phyloP scores from a whole-genome alignment of 2,888 invertebrate genomes.

The Bugulina stolonifera region DNA sequence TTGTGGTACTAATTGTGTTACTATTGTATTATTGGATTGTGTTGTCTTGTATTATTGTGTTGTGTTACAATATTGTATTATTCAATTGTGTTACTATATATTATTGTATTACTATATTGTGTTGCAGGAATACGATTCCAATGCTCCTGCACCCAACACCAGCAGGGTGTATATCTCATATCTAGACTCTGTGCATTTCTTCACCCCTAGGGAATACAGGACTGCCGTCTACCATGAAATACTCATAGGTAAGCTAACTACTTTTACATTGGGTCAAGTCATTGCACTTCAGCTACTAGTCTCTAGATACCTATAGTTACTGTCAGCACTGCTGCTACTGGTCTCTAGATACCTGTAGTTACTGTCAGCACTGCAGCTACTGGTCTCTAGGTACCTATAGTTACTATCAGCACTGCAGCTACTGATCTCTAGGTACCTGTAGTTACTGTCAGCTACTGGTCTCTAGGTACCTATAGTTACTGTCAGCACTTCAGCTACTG shows the following conservation, averaged over 20 bases:
- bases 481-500: no score
- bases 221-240: slow-evolving; percentile 99
- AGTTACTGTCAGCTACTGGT: no score
- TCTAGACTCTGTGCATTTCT: slow-evolving; percentile 98
- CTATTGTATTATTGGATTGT: background rate
- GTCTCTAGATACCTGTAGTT: no score
- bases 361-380: no score
- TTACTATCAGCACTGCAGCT: no score
- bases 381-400: no score
- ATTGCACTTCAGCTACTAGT: no score
- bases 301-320: no score
- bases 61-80: background rate
- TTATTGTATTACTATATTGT: background rate
- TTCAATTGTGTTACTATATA: background rate
- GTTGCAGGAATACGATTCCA: slow-evolving; percentile 83
- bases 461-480: no score
- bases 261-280: background rate
- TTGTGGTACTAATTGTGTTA: background rate
- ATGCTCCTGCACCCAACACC: slow-evolving; percentile 80
- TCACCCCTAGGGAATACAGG: slow-evolving; percentile 90
- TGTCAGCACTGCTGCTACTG: no score
- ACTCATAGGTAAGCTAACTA: slow-evolving; percentile 80
- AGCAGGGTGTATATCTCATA: slow-evolving; percentile 97
- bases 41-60: no score
- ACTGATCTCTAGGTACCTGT: no score